A percentile compares a stretch with the other conserved stretches of the same genome.
These are phyloP conservation scores for Harpagifer antarcticus DNA, from an alignment of 2,797 vertebrate species.

Conservation along the genomic window DNA sequence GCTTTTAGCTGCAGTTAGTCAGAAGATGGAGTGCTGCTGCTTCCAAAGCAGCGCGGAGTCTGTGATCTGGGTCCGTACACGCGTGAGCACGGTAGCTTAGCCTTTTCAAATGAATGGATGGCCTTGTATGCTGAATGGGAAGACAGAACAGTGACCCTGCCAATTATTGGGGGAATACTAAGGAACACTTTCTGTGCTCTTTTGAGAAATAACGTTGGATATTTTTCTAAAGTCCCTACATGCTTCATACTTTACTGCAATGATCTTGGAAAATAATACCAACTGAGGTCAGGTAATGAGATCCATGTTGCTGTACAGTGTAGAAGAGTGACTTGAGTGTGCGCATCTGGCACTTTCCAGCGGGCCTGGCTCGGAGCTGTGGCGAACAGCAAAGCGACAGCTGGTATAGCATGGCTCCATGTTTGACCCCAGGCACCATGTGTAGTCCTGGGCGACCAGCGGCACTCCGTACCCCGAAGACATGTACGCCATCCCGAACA, in stretches of 20 bases:
- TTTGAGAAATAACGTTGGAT: slow-evolving; percentile 31
- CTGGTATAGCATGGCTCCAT: slow-evolving; percentile 87
- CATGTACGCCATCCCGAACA: slow-evolving; percentile 79
- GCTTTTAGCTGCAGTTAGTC: slow-evolving; percentile 80
- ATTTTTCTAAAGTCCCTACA: slow-evolving; percentile 23
- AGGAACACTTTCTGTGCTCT: slow-evolving; percentile 27
- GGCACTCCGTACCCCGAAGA: slow-evolving; percentile 80
- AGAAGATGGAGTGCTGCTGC: slow-evolving; percentile 82
- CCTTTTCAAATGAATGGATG: slow-evolving; percentile 71
- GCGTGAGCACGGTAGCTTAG: slow-evolving; percentile 68
- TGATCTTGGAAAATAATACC: slow-evolving; percentile 58
- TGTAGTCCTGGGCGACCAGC: slow-evolving; percentile 77
- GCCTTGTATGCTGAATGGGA: slow-evolving; percentile 68
- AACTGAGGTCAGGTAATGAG: slow-evolving; percentile 64
- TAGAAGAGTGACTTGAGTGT: slow-evolving; percentile 67
- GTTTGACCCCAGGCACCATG: slow-evolving; percentile 86
- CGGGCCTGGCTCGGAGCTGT: slow-evolving; percentile 71
- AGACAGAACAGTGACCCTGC: slow-evolving; percentile 61
- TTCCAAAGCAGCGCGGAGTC: slow-evolving; percentile 62
- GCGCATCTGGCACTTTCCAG: slow-evolving; percentile 83
- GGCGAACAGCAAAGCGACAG: slow-evolving; percentile 85
- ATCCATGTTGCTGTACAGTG: slow-evolving; percentile 55
- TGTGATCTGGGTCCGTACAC: slow-evolving; percentile 72
- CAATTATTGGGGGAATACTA: slow-evolving; percentile 59
- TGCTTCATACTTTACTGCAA: slow-evolving; percentile 35